Percentiles rank a stretch among this genome's conserved stretches.
phyloP scores from a whole-genome alignment of 1,140 invertebrate species.

The roundworm (Caenorhabditis elegans) region DNA sequence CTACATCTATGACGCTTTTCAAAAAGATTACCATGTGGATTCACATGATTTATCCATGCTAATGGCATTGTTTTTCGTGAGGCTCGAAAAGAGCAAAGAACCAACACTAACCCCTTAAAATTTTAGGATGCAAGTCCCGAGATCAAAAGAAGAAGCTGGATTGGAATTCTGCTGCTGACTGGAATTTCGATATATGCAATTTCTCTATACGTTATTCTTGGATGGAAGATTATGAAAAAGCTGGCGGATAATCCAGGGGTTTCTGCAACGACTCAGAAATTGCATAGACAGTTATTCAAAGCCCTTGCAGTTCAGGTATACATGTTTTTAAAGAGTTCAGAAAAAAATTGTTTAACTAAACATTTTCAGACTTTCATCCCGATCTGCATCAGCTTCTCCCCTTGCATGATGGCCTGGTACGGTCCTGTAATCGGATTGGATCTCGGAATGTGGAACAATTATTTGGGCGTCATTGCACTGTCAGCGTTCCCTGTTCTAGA shows the following conservation, averaged over 20 bases:
- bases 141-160: neutral
- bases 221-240: slow-evolving; percentile 3
- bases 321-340: neutral
- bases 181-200: neutral
- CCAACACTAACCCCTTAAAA: neutral
- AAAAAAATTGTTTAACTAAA: no score
- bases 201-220: neutral
- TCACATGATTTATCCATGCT: neutral
- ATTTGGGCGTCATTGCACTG: neutral
- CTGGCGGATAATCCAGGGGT: neutral
- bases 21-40: neutral
- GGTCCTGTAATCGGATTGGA: neutral
- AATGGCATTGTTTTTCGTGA: neutral
- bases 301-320: no score
- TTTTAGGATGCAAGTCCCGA: neutral
- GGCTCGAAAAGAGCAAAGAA: neutral
- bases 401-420: slow-evolving; percentile 9
- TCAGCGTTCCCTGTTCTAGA: neutral
- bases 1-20: neutral
- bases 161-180: neutral
- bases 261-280: neutral
- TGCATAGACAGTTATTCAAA: neutral
- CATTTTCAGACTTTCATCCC: neutral
- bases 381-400: neutral
- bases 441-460: neutral